phyloP scores from a whole-genome alignment of 1,140 invertebrate species.

The Orchesella cincta region DNA sequence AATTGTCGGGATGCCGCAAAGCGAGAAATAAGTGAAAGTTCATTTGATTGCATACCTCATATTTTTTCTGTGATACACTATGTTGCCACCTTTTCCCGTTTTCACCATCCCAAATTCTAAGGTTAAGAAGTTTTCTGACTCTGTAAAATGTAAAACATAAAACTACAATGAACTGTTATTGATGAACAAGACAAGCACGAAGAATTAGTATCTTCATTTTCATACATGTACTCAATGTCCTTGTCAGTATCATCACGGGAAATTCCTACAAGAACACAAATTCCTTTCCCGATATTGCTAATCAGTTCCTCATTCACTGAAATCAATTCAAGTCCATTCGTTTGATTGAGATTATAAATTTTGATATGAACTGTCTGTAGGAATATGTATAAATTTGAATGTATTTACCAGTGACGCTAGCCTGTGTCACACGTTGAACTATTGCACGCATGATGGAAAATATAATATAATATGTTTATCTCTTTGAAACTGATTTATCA shows the following conservation, averaged over 20 bases:
- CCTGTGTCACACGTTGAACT: slow-evolving; percentile 71
- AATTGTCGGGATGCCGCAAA: not conserved
- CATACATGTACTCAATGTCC: slow-evolving; percentile 85
- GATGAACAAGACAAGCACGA: not conserved
- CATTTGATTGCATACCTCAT: slow-evolving; percentile 57
- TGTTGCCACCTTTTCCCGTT: slow-evolving; percentile 76
- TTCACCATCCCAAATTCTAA: slow-evolving; percentile 79
- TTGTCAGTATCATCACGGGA: slow-evolving; percentile 71
- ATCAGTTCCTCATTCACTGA: slow-evolving; percentile 76
- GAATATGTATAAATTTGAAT: not conserved
- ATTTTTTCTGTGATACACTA: slow-evolving; percentile 74
- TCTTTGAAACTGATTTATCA: too few relatives aligned
- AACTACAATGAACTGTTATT: not conserved
- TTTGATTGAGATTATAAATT: not conserved
- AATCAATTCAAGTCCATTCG: slow-evolving; percentile 47
- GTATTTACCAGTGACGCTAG: slow-evolving; percentile 68
- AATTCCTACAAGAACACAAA: slow-evolving; percentile 86
- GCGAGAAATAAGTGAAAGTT: not conserved
- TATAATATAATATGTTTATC: too few relatives aligned
- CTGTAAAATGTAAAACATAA: slow-evolving; percentile 59
- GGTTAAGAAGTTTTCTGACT: slow-evolving; percentile 76
- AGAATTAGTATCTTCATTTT: not conserved
- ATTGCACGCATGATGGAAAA: slow-evolving; percentile 79
- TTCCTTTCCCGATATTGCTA: slow-evolving; percentile 78
- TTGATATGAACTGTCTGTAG: not conserved